Percentiles rank a stretch among this genome's conserved stretches.
Evolutionary conservation across 2,888 invertebrate genomes (phyloP).

Genomic region (Smittia aterrima): DNA sequence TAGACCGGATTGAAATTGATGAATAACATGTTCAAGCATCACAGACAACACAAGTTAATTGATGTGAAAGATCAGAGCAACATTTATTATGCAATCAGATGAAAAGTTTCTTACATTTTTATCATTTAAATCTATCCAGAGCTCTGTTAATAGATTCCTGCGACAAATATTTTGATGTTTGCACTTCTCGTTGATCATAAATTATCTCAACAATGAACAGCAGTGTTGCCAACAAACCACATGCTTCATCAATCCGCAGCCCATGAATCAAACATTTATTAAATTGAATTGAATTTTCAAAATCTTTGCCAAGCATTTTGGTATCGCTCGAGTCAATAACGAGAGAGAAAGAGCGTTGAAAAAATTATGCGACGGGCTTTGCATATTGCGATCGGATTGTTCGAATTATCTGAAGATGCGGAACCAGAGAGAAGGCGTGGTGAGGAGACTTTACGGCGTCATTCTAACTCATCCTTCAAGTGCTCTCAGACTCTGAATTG

Average conservation of each 20-base stretch:
- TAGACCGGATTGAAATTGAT: background rate
- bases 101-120: background rate
- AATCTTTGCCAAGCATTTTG: background rate
- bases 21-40: background rate
- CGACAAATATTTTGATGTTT: background rate
- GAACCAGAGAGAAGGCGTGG: slow-evolving; percentile 20
- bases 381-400: background rate
- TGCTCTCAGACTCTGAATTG: background rate
- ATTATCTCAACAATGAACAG: slow-evolving; percentile 21
- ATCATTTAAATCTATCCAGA: too few relatives aligned
- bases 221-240: background rate
- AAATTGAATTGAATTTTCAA: slow-evolving; percentile 16
- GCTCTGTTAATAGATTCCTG: background rate
- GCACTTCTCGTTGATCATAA: slow-evolving; percentile 19
- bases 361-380: background rate
- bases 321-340: slow-evolving; percentile 12
- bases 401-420: background rate
- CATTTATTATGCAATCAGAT: background rate
- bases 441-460: slow-evolving; percentile 6
- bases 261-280: slow-evolving; percentile 31
- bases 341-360: background rate
- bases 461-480: slow-evolving; percentile 11
- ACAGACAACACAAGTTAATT: background rate
- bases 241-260: slow-evolving; percentile 18
- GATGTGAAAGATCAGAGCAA: background rate